Conservation (phyloP, 2,797 vertebrate species). For the Danio tinwini region DNA sequence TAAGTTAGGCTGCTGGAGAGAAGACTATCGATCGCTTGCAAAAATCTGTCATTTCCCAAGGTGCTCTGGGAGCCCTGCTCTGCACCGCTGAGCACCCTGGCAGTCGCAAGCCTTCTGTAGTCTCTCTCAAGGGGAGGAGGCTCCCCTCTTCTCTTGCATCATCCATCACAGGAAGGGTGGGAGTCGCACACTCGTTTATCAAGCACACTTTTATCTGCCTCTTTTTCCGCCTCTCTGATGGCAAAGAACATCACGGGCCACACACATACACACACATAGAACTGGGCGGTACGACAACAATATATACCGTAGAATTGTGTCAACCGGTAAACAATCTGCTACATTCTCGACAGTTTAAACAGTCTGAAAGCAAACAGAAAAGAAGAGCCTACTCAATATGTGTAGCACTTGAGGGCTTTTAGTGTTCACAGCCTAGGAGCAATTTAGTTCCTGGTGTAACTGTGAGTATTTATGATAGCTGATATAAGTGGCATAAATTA, state of each 20-base stretch:
- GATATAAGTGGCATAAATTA: conserved; percentile 2
- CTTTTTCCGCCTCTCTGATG: conserved; percentile 43
- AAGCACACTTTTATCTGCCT: conserved; percentile 64
- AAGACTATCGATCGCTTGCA: conserved; percentile 57
- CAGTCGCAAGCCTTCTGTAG: conserved; percentile 26
- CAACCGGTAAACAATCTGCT: not conserved
- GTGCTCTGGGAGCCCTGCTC: conserved; percentile 52
- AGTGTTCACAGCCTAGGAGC: not conserved
- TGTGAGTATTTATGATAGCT: not conserved
- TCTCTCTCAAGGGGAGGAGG: conserved; percentile 54
- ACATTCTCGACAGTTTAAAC: not conserved
- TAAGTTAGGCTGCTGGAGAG: conserved; percentile 57
- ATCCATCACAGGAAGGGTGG: conserved; percentile 76
- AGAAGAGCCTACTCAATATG: not conserved
- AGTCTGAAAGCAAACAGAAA: not conserved
- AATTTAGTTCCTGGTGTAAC: conserved; percentile 10
- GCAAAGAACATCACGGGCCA: conserved; percentile 37
- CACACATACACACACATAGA: conserved; percentile 32
- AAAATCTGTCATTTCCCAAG: conserved; percentile 60
- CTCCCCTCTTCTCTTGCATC: conserved; percentile 64
- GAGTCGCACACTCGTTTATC: conserved; percentile 66
- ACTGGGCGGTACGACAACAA: not conserved
- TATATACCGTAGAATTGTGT: not conserved
- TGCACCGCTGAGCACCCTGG: conserved; percentile 33
- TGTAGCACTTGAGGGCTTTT: not conserved